Evolutionary conservation across 2,113 vertebrate species (phyloP).

Genomic region (Nesogale talazaci): DNA sequence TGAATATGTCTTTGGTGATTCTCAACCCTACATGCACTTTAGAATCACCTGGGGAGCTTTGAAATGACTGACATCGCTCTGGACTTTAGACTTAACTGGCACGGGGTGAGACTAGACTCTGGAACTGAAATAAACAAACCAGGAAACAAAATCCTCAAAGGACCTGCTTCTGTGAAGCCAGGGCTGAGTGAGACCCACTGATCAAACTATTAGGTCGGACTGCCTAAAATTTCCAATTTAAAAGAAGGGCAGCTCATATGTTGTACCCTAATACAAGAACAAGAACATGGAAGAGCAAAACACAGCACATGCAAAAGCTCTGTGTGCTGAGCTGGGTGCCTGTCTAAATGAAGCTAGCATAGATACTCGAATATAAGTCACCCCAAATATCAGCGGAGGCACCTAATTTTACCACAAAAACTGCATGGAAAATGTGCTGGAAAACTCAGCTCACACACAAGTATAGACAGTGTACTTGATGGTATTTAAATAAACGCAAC

Average conservation of each 20-base stretch:
- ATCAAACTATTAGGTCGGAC: not conserved
- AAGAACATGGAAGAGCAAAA: not conserved
- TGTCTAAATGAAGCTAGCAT: not conserved
- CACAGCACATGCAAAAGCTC: not conserved
- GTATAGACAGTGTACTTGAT: not conserved
- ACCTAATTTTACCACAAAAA: too few relatives aligned
- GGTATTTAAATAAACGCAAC: not conserved
- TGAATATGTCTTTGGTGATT: not conserved
- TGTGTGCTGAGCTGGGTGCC: not conserved
- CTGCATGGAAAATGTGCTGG: too few relatives aligned
- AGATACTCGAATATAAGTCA: too few relatives aligned
- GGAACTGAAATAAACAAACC: constrained; percentile 8
- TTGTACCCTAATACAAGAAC: constrained; percentile 29
- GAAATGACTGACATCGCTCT: not conserved
- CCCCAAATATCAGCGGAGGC: too few relatives aligned
- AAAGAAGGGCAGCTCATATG: not conserved
- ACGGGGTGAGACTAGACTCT: not conserved
- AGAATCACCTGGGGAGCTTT: too few relatives aligned
- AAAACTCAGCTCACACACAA: too few relatives aligned
- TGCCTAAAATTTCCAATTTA: not conserved
- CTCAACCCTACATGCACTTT: not conserved
- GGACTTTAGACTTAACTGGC: constrained; percentile 5
- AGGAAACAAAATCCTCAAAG: not conserved
- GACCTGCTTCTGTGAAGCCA: not conserved
- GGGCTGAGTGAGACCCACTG: not conserved